Evolutionary conservation across 2,888 invertebrate species (phyloP), one percentile per base, ranked within the genome.

Genomic region (Cylloceria caligata): DNA sequence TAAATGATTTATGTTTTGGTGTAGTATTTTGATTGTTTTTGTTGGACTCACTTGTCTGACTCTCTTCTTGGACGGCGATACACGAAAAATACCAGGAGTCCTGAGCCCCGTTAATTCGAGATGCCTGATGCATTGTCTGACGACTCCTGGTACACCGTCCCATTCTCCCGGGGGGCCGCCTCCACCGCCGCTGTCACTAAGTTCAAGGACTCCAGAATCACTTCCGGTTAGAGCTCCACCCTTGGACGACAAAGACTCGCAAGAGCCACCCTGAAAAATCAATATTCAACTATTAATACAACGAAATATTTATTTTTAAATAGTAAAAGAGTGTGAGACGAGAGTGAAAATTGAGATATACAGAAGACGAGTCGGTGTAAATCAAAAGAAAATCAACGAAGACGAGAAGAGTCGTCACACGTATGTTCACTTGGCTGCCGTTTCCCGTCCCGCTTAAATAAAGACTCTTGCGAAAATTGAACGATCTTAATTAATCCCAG

Each of bases 61-160:
- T 91, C 98, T 94, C 92, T 98, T 98, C 93, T 97, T 98, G 3
- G 98, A 98, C 42, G 98, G 96, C 85, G 98, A 97, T 60, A 98
- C 98, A 86, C 98, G 95, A 93, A 99, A 99, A 81, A 99, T 96
- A 1, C 99, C 99, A 19, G 98, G 94, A 52, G 97, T 97, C 88
- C 96, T 95, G 57, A 98, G 94, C 30, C 98, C 98, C 88, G 96
- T 95, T 71, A 95, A 94, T 90, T 98, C 96, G 83, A 98, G 94
- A 93, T 98, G 97, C 86, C 95, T 95, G 81, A 98, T 95, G 91
- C 98, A 98, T 84, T 96, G 95, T 77, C 94, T 94, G 47, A 98
- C 96, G 85, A 98, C 94, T 34, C 95, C 94, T 0, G 98, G 98
- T 16, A 98, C 96, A 77, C 92, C 90, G 49, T 93, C 93, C 85